Evolutionary conservation across 2,113 vertebrate species (phyloP), one percentile per base, ranked within the genome.

Genomic region (Sterrhoptilus dennistouni): DNA sequence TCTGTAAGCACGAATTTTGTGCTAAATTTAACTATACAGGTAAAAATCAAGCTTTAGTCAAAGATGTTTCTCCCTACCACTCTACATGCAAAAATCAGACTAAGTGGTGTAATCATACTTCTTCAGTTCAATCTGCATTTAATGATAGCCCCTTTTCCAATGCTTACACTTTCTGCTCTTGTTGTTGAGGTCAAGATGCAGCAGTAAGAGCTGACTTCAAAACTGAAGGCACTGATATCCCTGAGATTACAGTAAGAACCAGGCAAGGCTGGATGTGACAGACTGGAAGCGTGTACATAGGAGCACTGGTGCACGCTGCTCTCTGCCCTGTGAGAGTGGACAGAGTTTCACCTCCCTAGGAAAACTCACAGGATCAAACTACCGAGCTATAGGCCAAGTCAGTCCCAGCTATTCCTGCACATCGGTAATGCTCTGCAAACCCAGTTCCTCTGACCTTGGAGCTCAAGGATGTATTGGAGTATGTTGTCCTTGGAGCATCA

Each of bases 241-340:
- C n/a, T 52, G 44, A n/a, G 7, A 0, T 66, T 75, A 47, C 0
- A 17, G 31, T 47, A 64, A 69, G 61, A 85, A 20, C 22, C 15
- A 72, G 40, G 31, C 5, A 5, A 88, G 35, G 18, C n/a, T 90
- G 77, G 9, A 47, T 84, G 25, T 69, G 70, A 65, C 24, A 64
- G 21, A 40, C 28, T 44, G 70, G 47, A 45, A 85, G 24, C 2
- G 2, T 8, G 13, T 31, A 17, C 8, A 2, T 4, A 35, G 12
- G 10, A 75, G 29, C 33, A 52, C 23, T 1, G 1, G 23, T 35
- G 23, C 33, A 14, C 0, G 0, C 27, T n/a, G 24, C 36, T 40
- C 23, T 60, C 36, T 57, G n/a, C 40, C 49, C 40, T 61, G 15
- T 21, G n/a, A 22, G n/a, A 27, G 31, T 13, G 22, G 49, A 53